Evolutionary conservation across 2,797 vertebrate genomes (phyloP).

Genomic region (Eulemur albifrons): DNA sequence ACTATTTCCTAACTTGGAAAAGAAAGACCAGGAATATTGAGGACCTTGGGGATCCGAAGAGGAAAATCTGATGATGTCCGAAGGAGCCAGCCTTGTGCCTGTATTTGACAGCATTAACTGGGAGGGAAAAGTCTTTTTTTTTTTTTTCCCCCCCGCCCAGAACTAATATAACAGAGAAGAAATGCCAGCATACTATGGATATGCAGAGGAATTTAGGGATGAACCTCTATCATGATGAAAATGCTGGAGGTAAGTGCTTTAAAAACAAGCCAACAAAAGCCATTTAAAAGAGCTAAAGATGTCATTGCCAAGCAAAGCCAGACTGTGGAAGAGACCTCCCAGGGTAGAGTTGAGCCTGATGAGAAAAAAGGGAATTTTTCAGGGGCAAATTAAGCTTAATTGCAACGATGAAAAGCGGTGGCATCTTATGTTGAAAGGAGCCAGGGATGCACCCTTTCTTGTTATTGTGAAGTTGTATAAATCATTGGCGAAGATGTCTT

Average conservation of each 20-base stretch:
- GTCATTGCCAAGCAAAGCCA: not conserved
- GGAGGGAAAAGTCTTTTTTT: not conserved
- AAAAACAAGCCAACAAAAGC: not conserved
- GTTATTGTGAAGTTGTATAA: not conserved
- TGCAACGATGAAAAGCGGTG: not conserved
- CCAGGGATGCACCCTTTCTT: not conserved
- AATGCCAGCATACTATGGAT: not conserved
- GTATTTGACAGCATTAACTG: not conserved
- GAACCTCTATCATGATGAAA: not conserved
- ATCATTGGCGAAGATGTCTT: not conserved
- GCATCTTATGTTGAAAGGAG: slow-evolving; percentile 1
- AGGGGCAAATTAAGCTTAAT: not conserved
- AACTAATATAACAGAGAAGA: not conserved
- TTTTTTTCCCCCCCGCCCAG: not conserved
- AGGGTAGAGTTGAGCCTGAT: not conserved
- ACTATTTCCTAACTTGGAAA: not conserved
- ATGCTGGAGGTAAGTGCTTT: not conserved
- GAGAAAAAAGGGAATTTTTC: not conserved
- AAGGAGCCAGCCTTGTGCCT: not conserved
- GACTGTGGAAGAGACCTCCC: not conserved
- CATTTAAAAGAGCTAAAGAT: not conserved
- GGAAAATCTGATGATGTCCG: not conserved
- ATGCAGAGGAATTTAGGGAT: not conserved
- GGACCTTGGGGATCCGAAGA: not conserved
- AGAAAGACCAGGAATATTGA: not conserved